Evolutionary conservation across 2,888 invertebrate genomes (phyloP).

Genomic region (Scaptomyza cyrtandrae): DNA sequence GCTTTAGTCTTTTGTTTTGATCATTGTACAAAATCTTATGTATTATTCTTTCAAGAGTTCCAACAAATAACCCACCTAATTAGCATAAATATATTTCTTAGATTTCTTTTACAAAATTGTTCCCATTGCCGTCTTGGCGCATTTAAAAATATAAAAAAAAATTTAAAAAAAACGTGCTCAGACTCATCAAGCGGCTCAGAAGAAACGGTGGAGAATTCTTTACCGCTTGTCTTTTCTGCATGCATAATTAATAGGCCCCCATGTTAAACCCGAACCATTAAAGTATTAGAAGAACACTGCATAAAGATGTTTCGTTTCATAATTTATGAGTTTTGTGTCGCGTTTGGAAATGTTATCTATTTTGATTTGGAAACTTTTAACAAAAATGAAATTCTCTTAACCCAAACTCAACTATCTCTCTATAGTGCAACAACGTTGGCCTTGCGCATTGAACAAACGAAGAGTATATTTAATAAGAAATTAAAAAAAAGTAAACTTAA

Average conservation of each 20-base stretch:
- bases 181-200: conserved; percentile 46
- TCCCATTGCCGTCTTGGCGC: conserved; percentile 50
- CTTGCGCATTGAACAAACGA: conserved; percentile 60
- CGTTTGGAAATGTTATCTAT: conserved; percentile 14
- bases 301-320: conserved; percentile 39
- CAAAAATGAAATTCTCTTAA: neutral
- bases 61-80: conserved; percentile 48
- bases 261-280: conserved; percentile 28
- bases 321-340: conserved; percentile 40
- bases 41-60: neutral
- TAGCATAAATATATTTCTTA: conserved; percentile 69
- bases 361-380: conserved; percentile 3
- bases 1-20: conserved; percentile 56
- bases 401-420: conserved; percentile 37
- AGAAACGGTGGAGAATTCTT: conserved; percentile 34
- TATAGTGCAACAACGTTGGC: conserved; percentile 70
- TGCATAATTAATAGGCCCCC: conserved; percentile 68
- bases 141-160: conserved; percentile 32
- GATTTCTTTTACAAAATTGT: conserved; percentile 56
- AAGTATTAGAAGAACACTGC: conserved; percentile 51
- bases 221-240: conserved; percentile 54
- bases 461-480: conserved; percentile 34
- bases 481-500: conserved; percentile 43
- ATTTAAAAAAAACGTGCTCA: conserved; percentile 63
- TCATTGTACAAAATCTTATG: conserved; percentile 11